Percentiles rank a stretch among this genome's conserved stretches.
phyloP scores from a whole-genome alignment of 2,888 invertebrate genomes.

The Cephus rjabovi region DNA sequence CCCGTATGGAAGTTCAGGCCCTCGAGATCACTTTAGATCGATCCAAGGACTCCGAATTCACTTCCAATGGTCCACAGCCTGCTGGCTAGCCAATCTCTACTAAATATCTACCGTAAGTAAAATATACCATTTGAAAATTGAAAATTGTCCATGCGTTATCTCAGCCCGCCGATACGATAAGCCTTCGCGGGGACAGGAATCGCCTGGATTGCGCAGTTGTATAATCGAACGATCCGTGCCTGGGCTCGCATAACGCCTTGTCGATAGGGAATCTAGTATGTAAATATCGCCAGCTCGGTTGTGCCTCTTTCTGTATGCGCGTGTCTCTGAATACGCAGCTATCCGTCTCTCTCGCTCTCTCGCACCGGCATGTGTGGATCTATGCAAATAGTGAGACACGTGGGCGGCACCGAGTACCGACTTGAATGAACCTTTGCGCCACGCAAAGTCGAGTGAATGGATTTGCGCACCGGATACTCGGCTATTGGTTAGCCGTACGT shows the following conservation, averaged over 20 bases:
- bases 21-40: slow-evolving; percentile 2
- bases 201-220: not conserved
- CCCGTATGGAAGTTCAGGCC: not conserved
- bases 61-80: no score
- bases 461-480: slow-evolving; percentile 29
- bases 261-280: slow-evolving; percentile 48
- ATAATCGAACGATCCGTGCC: slow-evolving; percentile 1
- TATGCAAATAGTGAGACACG: slow-evolving; percentile 48
- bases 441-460: slow-evolving; percentile 46
- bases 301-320: slow-evolving; percentile 14
- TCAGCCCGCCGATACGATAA: no score
- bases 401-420: slow-evolving; percentile 43
- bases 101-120: no score
- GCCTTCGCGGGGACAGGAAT: no score
- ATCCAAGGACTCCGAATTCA: not conserved
- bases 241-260: slow-evolving; percentile 8
- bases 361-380: slow-evolving; percentile 36
- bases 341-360: slow-evolving; percentile 9
- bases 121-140: no score
- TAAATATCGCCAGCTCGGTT: slow-evolving; percentile 35
- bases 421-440: slow-evolving; percentile 56
- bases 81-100: no score
- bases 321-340: slow-evolving; percentile 21
- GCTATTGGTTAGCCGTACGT: slow-evolving; percentile 25
- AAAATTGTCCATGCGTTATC: no score